Evolutionary conservation across 37 sponge, comb jelly and placozoan genomes (phyloP).

Genomic region (Chondrilla cf. caribensis): DNA sequence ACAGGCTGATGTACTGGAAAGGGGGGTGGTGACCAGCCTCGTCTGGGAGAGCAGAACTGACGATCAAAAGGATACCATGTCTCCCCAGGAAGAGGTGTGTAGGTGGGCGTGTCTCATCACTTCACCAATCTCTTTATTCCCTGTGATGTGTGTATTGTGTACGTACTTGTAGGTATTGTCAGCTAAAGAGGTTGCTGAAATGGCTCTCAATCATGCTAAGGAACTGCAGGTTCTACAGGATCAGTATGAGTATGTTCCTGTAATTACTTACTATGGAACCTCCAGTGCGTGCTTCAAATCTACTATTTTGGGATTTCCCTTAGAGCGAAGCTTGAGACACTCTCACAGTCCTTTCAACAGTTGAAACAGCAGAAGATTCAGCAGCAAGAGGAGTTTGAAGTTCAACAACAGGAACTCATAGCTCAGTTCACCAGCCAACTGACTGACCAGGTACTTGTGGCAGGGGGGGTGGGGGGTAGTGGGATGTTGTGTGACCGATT

Average conservation of each 20-base stretch:
- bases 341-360: constrained; percentile 32
- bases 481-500: no score
- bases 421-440: not conserved
- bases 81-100: constrained; percentile 1
- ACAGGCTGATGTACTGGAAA: not conserved
- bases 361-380: constrained; percentile 43
- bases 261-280: not conserved
- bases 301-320: not conserved
- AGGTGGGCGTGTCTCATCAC: not conserved
- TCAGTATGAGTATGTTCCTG: constrained; percentile 66
- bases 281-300: not conserved
- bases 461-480: no score
- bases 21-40: not conserved
- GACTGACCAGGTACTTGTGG: not conserved
- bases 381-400: constrained; percentile 36
- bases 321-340: constrained; percentile 47
- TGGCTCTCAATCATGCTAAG: constrained; percentile 53
- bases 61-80: not conserved
- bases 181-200: constrained; percentile 40
- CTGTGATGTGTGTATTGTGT: not conserved
- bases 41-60: constrained; percentile 2
- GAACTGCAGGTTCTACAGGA: constrained; percentile 63
- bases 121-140: not conserved
- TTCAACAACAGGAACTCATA: constrained; percentile 44
- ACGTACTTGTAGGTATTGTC: not conserved